Percentiles rank a stretch among this genome's conserved stretches.
Conservation (phyloP, 2,797 vertebrate genomes). For the Mionectes olivaceus region DNA sequence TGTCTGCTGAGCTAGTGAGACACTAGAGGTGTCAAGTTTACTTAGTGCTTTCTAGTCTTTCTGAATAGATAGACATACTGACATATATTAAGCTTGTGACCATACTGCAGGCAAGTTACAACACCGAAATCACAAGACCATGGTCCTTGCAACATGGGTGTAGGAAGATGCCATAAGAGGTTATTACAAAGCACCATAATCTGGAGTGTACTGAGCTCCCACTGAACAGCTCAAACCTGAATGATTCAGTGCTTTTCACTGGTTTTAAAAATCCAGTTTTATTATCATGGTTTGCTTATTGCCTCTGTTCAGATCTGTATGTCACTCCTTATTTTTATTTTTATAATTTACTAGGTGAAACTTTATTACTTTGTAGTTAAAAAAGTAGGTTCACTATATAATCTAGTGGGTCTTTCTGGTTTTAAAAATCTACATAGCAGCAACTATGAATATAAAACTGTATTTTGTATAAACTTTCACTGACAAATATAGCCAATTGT, state of each 20-base stretch:
- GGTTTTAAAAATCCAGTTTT: background rate
- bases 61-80: background rate
- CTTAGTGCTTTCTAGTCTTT: background rate
- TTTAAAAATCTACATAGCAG: background rate
- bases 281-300: background rate
- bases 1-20: background rate
- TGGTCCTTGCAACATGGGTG: accelerated
- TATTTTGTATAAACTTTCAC: background rate
- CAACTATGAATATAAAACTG: background rate
- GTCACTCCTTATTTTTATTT: background rate
- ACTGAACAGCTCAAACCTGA: background rate
- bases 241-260: background rate
- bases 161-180: background rate
- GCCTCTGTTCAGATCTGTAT: background rate
- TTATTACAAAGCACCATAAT: background rate
- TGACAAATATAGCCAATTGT: background rate
- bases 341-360: background rate
- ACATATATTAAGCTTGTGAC: background rate
- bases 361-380: background rate
- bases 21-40: background rate
- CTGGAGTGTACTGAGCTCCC: background rate
- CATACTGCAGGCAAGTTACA: background rate
- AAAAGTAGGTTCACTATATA: background rate
- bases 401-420: background rate
- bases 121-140: background rate